Evolutionary conservation across 2,888 invertebrate species (phyloP), one percentile per base, ranked within the genome.

Genomic region (Troilus luridus): DNA sequence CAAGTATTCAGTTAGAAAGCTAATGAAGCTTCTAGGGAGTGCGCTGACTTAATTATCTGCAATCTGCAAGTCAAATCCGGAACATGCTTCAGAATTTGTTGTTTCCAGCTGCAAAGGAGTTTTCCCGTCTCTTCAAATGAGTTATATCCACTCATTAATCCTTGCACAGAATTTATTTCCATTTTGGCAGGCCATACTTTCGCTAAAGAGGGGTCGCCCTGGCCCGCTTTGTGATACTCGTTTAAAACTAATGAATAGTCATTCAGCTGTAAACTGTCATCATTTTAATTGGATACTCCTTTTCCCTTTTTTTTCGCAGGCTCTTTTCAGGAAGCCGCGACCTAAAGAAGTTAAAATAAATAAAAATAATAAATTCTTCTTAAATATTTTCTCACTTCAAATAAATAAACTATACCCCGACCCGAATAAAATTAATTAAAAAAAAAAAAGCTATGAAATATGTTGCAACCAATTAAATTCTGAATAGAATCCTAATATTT

Each of bases 21-120:
- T 85, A 85, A 85, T 85, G 85, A 85, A 85, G 85, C 85, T 85
- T 85, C 85, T 85, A 85, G 85, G 85, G 85, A 85, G 41, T 56
- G 56, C 56, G 85, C 85, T 85, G 56, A 85, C 85, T 85, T 85
- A 85, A 85, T 85, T 85, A 85, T 85, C 85, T 85, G 85, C 85
- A 85, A 85, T 56, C 85, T 85, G 85, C 85, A 85, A 85, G 85
- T 85, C 85, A 85, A 85, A 85, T 85, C 85, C 56, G 56, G 56
- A 41, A 41, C 85, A 85, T 85, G 85, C 85, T 85, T 85, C 85
- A 85, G 85, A 85, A 85, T 85, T 85, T 85, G 85, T 85, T 85
- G 85, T 85, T 85, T 56, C 17, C 56, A 56, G 85, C 85, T 56
- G 85, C 85, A 58, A 85, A 85, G 85, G 85, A 85, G 85, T 85